Evolutionary conservation across 2,888 invertebrate genomes (phyloP).

Genomic region (Drosophila histrio): DNA sequence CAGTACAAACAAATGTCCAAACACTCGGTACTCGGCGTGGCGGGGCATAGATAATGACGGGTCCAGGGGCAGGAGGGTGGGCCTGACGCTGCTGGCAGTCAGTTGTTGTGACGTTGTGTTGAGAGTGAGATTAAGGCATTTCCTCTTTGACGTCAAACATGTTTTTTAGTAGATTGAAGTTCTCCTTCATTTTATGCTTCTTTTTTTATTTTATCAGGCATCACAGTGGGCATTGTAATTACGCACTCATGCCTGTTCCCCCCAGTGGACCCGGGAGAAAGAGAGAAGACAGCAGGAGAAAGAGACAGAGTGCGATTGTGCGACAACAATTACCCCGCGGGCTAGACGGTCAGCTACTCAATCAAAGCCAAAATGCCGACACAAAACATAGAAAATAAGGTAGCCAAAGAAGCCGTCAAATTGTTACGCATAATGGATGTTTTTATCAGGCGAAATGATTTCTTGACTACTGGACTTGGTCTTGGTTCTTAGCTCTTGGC

Average conservation of each 20-base stretch:
- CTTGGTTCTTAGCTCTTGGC: constrained; percentile 12
- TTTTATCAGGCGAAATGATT: constrained; percentile 80
- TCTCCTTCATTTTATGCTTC: constrained; percentile 17
- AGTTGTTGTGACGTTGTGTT: constrained; percentile 50
- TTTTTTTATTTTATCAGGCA: constrained; percentile 40
- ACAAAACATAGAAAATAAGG: constrained; percentile 55
- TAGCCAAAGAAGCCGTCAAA: constrained; percentile 81
- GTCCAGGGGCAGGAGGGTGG: not conserved
- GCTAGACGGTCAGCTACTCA: constrained; percentile 57
- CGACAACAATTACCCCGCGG: constrained; percentile 79
- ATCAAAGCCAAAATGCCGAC: constrained; percentile 73
- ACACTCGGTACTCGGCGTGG: constrained; percentile 33
- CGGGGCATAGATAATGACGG: constrained; percentile 36
- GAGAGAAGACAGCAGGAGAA: not conserved
- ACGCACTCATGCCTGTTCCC: constrained; percentile 67
- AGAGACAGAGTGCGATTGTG: constrained; percentile 24
- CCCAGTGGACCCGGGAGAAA: constrained; percentile 16
- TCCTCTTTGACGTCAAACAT: constrained; percentile 74
- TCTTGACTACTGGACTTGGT: constrained; percentile 80
- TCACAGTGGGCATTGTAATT: constrained; percentile 65
- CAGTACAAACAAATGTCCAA: constrained; percentile 57
- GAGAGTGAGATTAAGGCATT: constrained; percentile 71
- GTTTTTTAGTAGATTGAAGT: constrained; percentile 45
- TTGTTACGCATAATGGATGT: constrained; percentile 82
- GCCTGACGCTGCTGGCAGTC: too few species aligned